Conservation (phyloP, 2,888 invertebrate species). For the Pseudoips prasinana region DNA sequence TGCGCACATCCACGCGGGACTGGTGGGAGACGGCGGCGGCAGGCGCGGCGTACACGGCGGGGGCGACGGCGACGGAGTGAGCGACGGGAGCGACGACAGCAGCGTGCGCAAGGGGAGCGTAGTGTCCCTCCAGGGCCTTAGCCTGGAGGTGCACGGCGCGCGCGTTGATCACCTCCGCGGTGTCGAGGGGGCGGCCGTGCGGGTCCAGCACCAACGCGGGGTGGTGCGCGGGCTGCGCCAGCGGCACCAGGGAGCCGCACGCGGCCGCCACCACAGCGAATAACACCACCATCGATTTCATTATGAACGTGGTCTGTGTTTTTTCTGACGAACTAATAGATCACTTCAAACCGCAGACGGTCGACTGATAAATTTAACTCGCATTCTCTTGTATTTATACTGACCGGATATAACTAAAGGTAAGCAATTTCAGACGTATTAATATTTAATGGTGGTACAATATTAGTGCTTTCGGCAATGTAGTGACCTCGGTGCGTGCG, state of each 20-base stretch:
- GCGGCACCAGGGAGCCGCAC: slow-evolving; percentile 74
- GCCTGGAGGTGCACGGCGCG: slow-evolving; percentile 74
- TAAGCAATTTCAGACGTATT: slow-evolving; percentile 45
- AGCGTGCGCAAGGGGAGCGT: slow-evolving; percentile 43
- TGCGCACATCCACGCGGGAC: slow-evolving; percentile 54
- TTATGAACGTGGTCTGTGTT: slow-evolving; percentile 54
- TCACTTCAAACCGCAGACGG: slow-evolving; percentile 62
- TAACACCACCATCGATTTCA: slow-evolving; percentile 82
- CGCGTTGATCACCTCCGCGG: slow-evolving; percentile 73
- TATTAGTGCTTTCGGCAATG: no score
- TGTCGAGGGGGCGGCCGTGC: slow-evolving; percentile 74
- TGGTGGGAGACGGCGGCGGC: slow-evolving; percentile 55
- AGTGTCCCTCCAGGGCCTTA: slow-evolving; percentile 66
- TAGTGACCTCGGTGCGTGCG: slow-evolving; percentile 20
- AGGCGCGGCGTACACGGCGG: slow-evolving; percentile 44
- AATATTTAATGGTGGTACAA: no score
- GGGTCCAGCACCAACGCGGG: slow-evolving; percentile 73
- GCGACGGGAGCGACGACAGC: slow-evolving; percentile 33
- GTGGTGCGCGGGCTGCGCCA: slow-evolving; percentile 71
- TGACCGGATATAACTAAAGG: slow-evolving; percentile 73
- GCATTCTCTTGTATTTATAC: slow-evolving; percentile 65
- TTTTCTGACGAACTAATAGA: slow-evolving; percentile 49
- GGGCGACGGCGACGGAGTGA: slow-evolving; percentile 29
- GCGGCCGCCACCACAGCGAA: slow-evolving; percentile 83
- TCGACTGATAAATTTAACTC: slow-evolving; percentile 56